Percentiles rank a stretch among this genome's conserved stretches.
Conservation (phyloP, 2,113 vertebrate genomes). For the Eublepharis macularius region DNA sequence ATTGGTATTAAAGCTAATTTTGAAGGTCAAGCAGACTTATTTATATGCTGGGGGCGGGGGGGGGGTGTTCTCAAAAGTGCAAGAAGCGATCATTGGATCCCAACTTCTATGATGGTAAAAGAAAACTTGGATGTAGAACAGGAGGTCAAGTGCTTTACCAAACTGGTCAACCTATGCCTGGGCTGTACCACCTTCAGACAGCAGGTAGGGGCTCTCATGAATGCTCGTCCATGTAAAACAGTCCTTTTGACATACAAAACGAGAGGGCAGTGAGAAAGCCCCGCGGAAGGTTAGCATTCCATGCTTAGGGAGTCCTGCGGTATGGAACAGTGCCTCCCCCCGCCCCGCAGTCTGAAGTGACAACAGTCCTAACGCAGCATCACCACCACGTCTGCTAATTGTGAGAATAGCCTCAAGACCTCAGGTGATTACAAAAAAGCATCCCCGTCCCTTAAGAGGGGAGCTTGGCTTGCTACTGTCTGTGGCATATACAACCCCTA, state of each 20-base stretch:
- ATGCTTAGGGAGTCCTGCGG: too few relatives aligned
- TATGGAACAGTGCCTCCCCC: neutral
- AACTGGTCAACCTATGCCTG: neutral
- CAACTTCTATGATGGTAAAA: neutral
- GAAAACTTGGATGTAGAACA: neutral
- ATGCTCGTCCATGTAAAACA: neutral
- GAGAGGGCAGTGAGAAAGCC: too few relatives aligned
- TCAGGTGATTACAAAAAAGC: too few relatives aligned
- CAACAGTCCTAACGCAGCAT: neutral
- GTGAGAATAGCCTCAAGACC: too few relatives aligned
- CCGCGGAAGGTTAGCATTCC: neutral
- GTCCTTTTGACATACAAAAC: neutral
- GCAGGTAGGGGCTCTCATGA: too few relatives aligned
- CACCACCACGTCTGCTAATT: too few relatives aligned
- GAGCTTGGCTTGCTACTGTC: neutral
- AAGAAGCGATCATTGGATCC: neutral
- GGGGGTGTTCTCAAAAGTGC: neutral
- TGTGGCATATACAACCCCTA: too few relatives aligned
- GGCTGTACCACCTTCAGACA: neutral
- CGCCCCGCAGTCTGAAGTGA: neutral
- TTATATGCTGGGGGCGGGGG: neutral
- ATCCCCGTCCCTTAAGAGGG: neutral
- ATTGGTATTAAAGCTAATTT: neutral
- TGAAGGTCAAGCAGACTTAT: neutral
- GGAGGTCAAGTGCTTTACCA: neutral